These are phyloP conservation scores for Bungarus multicinctus DNA, from an alignment of 2,113 vertebrate species.

Conservation along the genomic window DNA sequence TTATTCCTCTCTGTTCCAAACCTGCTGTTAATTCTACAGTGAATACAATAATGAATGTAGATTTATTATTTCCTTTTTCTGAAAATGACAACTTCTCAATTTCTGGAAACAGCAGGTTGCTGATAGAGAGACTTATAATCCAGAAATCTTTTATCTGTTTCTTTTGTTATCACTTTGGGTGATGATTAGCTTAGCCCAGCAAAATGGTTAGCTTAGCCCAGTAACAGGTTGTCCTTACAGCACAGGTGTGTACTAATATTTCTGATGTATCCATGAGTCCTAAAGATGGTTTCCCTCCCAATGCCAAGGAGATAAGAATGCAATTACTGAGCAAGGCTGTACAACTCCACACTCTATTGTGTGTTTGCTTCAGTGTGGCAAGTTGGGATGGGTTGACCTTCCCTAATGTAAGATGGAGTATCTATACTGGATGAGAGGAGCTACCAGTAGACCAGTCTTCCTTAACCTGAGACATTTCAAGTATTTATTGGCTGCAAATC, in stretches of 20 bases:
- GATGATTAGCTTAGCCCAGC: background rate
- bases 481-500: background rate
- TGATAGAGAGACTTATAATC: background rate
- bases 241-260: background rate
- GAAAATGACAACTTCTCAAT: background rate
- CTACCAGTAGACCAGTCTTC: background rate
- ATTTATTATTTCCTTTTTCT: background rate
- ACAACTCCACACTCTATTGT: background rate
- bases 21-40: background rate
- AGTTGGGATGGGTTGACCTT: background rate
- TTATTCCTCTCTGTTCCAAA: background rate
- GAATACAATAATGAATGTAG: background rate
- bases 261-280: background rate
- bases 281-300: background rate
- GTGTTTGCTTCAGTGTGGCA: background rate
- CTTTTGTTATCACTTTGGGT: background rate
- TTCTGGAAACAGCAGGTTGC: background rate
- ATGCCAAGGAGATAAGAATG: background rate
- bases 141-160: background rate
- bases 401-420: rapidly evolving
- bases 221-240: background rate
- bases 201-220: background rate
- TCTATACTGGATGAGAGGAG: background rate
- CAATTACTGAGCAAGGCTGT: background rate
- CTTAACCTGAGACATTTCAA: background rate